Evolutionary conservation across 53 echinoderm and acorn worm species (phyloP), one percentile per base, ranked within the genome.

Genomic region (Holothuria leucospilota): DNA sequence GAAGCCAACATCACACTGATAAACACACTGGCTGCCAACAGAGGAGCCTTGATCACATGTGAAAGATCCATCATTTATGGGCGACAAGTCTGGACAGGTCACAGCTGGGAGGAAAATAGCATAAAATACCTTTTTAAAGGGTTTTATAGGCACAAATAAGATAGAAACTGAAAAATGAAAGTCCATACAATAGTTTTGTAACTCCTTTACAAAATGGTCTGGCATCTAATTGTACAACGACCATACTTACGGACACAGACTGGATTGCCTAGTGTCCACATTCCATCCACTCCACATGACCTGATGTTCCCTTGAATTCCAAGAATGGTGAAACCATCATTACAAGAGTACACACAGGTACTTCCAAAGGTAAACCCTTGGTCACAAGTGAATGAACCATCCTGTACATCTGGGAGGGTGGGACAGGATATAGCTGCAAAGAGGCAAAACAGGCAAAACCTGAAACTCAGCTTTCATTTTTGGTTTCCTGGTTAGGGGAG

Each of bases 291-390:
- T 39, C 34, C 70, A 30, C 70, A 70, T 20, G 70, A 39, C 13
- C 38, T 30, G 6, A 14, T 16, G 20, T 38, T 30, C 6, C 39
- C 38, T 39, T 39, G 9, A 29, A 30, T 70, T 16, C 40, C 40
- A 41, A 70, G 70, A n/a, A 39, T 30, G 40, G 70, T 70, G 18
- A 70, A 70, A 9, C 70, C 70, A 38, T 14, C 70, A n/a, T 70
- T n/a, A 70, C 70, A 70, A 16, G 34, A 21, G 15, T 39, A 70
- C 16, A 18, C 38, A 70, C 70, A 70, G 2, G 20, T 70, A 7
- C 70, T 39, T 20, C 70, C 34, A 70, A 70, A 70, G 20, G 10
- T 16, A 9, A 70, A 70, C 13, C 70, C 70, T 70, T 70, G 70
- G 20, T 70, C 70, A 30, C 70, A 70, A 0, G 18, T 14, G 18